Evolutionary conservation across 2,113 vertebrate genomes (phyloP).

Genomic region (Hippopotamus amphibius): DNA sequence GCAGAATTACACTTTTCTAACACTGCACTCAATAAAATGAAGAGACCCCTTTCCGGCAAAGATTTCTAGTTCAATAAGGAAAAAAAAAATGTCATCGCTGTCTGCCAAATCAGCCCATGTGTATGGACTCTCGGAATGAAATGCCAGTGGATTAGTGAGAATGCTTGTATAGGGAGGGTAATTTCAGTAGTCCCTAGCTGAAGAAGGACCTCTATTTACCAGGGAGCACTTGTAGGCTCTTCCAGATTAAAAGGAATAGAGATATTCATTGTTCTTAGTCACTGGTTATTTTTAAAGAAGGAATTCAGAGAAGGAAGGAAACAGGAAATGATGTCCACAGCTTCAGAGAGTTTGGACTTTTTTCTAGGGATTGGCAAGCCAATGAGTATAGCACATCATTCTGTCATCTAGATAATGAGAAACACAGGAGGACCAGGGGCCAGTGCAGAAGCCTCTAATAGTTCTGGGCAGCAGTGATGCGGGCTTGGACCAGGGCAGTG

Average conservation of each 20-base stretch:
- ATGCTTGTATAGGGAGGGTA: not conserved
- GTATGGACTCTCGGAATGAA: not conserved
- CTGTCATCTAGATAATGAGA: not conserved
- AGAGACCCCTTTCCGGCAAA: slow-evolving; percentile 29
- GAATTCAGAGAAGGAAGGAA: not conserved
- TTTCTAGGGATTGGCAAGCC: not conserved
- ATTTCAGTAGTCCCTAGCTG: not conserved
- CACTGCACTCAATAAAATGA: slow-evolving; percentile 8
- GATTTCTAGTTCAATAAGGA: slow-evolving; percentile 20
- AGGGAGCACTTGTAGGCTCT: not conserved
- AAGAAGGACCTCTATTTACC: not conserved
- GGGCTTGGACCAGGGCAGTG: not conserved
- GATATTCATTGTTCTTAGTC: not conserved
- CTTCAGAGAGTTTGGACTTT: not conserved
- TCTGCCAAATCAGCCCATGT: not conserved
- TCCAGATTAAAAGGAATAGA: not conserved
- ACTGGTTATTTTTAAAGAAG: not conserved
- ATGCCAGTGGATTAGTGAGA: not conserved
- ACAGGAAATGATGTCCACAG: not conserved
- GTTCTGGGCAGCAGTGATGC: not conserved
- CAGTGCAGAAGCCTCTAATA: no score
- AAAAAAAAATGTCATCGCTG: slow-evolving; percentile 44
- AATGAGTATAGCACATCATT: not conserved
- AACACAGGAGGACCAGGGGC: not conserved
- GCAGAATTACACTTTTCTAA: not conserved